Base-by-base conservation (phyloP, 2,797 vertebrate genomes). In the Tragelaphus eurycerus region DNA sequence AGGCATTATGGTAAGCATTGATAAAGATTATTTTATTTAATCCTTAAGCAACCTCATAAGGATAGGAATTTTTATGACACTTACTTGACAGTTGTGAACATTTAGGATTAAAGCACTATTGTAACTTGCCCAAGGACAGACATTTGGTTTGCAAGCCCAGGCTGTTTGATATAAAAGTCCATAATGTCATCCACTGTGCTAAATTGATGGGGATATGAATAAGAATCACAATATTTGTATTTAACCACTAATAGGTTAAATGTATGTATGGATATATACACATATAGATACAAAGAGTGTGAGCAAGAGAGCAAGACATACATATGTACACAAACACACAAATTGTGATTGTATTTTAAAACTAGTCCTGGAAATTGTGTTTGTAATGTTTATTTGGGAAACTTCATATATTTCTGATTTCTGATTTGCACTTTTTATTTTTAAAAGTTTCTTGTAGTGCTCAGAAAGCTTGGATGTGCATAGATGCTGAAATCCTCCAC, bases 21-120 rank as follows among this genome's bases (percentile, higher is more conserved):
- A 67, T 87, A 90, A 93, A 90, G n/a, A 43, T 89, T 50, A 60
- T 93, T 90, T 90, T 93, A 79, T 86, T 93, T 89, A 93, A 86
- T 79, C n/a, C 16, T 96, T 79, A 6, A 83, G 46, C 25, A 97
- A 74, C 19, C 5, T 50, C 62, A 23, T 43, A 79, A 89, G n/a
- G 12, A 48, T n/a, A 90, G 60, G 11, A 38, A 74, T 84, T 96
- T 90, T 92, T 96, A 54, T 86, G 81, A 76, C 34, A 62, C 52
- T 86, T 86, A 59, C 6, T 90, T 93, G 25, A 64, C 25, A 78
- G 50, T 60, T 59, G 23, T 60, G 16, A 89, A 89, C 38, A 82
- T 57, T 93, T 93, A 93, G 31, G 21, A 55, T 59, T 94, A 90
- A 91, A 82, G 14, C 29, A 64, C n/a, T 86, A 78, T 60, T 82